Evolutionary conservation across 2,888 invertebrate species (phyloP).

Genomic region (Teleogryllus oceanicus): DNA sequence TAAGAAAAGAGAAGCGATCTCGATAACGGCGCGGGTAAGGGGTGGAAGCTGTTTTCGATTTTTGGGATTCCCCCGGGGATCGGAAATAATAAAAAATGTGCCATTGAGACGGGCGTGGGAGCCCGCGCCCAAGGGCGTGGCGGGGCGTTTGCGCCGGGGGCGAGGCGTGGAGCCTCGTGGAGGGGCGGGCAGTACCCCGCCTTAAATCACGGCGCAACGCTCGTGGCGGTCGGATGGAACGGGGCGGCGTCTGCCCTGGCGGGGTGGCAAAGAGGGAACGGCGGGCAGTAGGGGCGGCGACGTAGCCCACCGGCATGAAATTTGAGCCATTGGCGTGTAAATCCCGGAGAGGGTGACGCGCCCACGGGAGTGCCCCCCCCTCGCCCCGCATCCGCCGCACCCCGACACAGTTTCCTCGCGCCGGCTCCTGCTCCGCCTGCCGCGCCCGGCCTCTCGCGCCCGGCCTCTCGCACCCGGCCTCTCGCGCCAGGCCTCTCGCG

Average conservation of each 20-base stretch:
- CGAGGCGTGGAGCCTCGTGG: background rate
- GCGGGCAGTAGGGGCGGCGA: background rate
- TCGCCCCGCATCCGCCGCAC: background rate
- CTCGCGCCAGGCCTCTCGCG: too few species aligned
- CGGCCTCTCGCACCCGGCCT: too few species aligned
- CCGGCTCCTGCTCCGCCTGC: background rate
- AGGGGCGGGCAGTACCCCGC: background rate
- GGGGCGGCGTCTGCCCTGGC: background rate
- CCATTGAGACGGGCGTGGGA: background rate
- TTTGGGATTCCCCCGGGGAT: background rate
- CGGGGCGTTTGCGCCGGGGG: background rate
- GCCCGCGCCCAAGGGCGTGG: background rate
- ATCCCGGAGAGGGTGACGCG: background rate
- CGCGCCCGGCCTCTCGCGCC: background rate
- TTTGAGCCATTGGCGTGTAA: background rate
- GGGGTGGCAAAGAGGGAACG: too few species aligned
- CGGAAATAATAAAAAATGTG: slow-evolving; percentile 4
- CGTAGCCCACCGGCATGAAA: background rate
- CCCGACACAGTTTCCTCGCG: background rate
- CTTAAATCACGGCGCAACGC: background rate
- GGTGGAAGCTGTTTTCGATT: slow-evolving; percentile 1
- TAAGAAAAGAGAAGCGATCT: background rate
- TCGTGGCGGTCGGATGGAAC: background rate
- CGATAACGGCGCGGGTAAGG: background rate
- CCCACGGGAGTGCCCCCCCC: background rate